These are phyloP conservation scores for Yponomeuta sedellus DNA, from an alignment of 2,888 invertebrate genomes.

Conservation along the genomic window DNA sequence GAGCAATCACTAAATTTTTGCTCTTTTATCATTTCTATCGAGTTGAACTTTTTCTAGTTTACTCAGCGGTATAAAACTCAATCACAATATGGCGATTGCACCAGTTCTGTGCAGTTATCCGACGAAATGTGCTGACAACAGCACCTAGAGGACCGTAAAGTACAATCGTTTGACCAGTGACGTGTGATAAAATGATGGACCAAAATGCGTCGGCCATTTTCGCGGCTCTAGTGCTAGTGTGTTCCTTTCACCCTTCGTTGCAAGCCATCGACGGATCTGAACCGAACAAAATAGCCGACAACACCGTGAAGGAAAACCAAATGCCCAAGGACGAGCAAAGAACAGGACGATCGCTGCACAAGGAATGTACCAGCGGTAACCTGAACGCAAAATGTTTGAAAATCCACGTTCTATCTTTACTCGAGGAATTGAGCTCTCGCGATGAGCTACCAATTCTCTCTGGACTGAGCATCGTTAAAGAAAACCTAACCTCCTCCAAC, in stretches of 20 bases:
- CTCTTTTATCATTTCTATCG: slow-evolving; percentile 15
- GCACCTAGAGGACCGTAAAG: slow-evolving; percentile 17
- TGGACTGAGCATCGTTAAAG: slow-evolving; percentile 85
- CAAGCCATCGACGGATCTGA: slow-evolving; percentile 49
- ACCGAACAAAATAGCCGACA: slow-evolving; percentile 36
- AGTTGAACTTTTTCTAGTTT: slow-evolving; percentile 40
- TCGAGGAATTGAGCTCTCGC: slow-evolving; percentile 84
- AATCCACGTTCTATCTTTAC: slow-evolving; percentile 84
- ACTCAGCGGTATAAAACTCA: slow-evolving; percentile 58
- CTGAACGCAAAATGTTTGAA: slow-evolving; percentile 85
- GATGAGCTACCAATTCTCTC: slow-evolving; percentile 82
- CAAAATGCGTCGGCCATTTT: slow-evolving; percentile 37
- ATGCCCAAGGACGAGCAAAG: slow-evolving; percentile 40
- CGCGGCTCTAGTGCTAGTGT: slow-evolving; percentile 39
- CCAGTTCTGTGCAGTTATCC: slow-evolving; percentile 45
- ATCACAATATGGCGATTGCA: slow-evolving; percentile 35
- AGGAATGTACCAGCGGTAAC: slow-evolving; percentile 53
- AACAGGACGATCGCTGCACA: slow-evolving; percentile 53
- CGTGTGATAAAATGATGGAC: slow-evolving; percentile 46
- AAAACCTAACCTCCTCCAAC: slow-evolving; percentile 54
- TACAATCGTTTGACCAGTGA: slow-evolving; percentile 32
- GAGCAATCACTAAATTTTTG: slow-evolving; percentile 7
- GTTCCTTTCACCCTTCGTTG: slow-evolving; percentile 33
- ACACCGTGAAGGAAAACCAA: slow-evolving; percentile 26
- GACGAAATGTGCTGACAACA: slow-evolving; percentile 43